Evolutionary conservation across 2,113 vertebrate genomes (phyloP).

Genomic region (Gymnarchus niloticus): DNA sequence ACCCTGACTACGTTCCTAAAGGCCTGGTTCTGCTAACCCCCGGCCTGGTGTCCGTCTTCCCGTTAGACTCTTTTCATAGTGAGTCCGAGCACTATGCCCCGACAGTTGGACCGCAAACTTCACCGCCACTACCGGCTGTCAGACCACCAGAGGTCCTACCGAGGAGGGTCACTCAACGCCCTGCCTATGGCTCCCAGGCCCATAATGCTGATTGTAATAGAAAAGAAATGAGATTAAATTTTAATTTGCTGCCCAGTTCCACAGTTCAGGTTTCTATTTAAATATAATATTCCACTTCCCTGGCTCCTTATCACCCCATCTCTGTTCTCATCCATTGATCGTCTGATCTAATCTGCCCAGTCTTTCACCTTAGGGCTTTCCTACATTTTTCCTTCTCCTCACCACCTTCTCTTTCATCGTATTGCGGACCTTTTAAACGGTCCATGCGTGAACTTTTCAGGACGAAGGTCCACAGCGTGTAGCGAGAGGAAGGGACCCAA

Average conservation of each 20-base stretch:
- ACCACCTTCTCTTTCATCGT: background rate
- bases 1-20: no score
- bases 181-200: background rate
- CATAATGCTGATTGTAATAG: background rate
- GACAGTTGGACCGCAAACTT: no score
- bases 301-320: background rate
- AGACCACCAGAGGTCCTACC: background rate
- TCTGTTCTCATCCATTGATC: background rate
- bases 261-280: background rate
- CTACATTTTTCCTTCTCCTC: background rate
- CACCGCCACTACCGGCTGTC: background rate
- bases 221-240: conserved; percentile 1
- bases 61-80: no score
- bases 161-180: background rate
- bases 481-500: background rate
- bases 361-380: background rate
- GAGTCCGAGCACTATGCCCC: no score
- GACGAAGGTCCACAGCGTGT: background rate
- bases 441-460: background rate
- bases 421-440: background rate
- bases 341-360: conserved; percentile 9
- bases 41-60: no score
- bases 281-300: background rate
- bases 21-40: no score
- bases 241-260: background rate